A percentile compares a stretch with the other conserved stretches of the same genome.
Conservation (phyloP, 2,797 vertebrate genomes). For the Anguilla anguilla region DNA sequence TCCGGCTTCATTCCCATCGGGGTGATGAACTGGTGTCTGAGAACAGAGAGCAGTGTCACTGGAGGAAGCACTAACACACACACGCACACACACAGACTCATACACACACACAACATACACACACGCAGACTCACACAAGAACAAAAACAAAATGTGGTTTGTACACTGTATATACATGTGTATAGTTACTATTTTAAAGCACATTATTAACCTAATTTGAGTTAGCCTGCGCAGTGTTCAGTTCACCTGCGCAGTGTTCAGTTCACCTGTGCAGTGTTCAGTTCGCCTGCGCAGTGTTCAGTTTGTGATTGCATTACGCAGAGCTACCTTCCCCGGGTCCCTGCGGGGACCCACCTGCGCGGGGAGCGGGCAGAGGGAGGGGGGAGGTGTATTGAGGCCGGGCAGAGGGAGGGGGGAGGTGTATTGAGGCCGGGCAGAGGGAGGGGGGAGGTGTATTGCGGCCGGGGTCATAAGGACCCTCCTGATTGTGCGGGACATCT, state of each 20-base stretch:
- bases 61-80: too few relatives aligned
- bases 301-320: too few relatives aligned
- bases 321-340: neutral
- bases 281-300: neutral
- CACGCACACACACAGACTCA: too few relatives aligned
- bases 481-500: slow-evolving; percentile 59
- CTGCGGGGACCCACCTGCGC: slow-evolving; percentile 50
- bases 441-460: neutral
- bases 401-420: too few relatives aligned
- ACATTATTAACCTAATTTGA: neutral
- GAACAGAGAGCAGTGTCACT: slow-evolving; percentile 47
- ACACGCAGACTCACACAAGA: too few relatives aligned
- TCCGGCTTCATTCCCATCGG: slow-evolving; percentile 93
- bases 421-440: neutral
- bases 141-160: too few relatives aligned
- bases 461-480: slow-evolving; percentile 47
- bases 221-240: too few relatives aligned
- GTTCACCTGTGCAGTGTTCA: too few relatives aligned
- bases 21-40: slow-evolving; percentile 91
- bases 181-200: too few relatives aligned
- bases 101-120: too few relatives aligned
- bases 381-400: neutral
- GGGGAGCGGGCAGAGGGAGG: neutral
- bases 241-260: too few relatives aligned
- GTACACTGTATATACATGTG: too few relatives aligned